Evolutionary conservation across 92 coral and sea anemone genomes (phyloP).

Genomic region (Scolanthus callimorphus): DNA sequence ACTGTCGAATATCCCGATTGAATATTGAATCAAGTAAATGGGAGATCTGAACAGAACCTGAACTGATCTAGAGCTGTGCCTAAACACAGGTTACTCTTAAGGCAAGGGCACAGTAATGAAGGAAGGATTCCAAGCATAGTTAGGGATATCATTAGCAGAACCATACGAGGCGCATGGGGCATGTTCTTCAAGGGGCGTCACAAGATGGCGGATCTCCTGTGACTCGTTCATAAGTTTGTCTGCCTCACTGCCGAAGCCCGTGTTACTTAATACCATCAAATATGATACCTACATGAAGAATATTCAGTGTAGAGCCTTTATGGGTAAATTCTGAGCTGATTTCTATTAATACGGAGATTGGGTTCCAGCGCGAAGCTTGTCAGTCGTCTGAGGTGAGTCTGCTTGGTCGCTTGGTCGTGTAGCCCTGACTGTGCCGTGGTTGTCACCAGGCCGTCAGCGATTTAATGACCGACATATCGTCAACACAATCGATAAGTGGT

Average conservation of each 20-base stretch:
- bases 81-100: neutral
- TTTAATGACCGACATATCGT: conserved; percentile 29
- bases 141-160: too few relatives aligned
- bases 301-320: neutral
- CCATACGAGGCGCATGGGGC: neutral
- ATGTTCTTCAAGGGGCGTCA: conserved; percentile 11
- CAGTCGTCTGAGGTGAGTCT: neutral
- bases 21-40: neutral
- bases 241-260: neutral
- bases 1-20: neutral
- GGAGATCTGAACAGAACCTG: neutral
- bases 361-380: conserved; percentile 1
- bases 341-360: neutral
- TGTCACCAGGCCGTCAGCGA: conserved; percentile 37
- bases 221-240: too few relatives aligned
- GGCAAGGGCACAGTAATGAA: neutral
- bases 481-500: conserved; percentile 17
- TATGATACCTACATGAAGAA: conserved; percentile 5
- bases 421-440: conserved; percentile 9
- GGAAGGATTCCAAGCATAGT: too few relatives aligned
- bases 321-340: conserved; percentile 2
- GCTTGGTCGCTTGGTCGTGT: conserved; percentile 22
- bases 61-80: neutral
- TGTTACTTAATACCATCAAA: neutral
- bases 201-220: conserved; percentile 25